Evolutionary conservation across 2,113 vertebrate genomes (phyloP), one percentile per base, ranked within the genome.

Genomic region (Microtus montanus): DNA sequence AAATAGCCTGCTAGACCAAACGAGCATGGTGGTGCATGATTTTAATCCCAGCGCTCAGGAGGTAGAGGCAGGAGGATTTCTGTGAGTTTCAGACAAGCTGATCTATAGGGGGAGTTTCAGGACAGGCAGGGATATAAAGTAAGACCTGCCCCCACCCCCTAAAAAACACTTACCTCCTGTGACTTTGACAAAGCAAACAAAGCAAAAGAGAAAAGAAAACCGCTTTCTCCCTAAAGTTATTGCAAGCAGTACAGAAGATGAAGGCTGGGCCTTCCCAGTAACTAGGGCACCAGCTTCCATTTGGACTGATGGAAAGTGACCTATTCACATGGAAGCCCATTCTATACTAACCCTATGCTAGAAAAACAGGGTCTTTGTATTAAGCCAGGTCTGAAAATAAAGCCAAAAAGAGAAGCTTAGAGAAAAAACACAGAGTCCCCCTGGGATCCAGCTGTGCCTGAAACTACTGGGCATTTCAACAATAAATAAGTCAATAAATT

Each of bases 311-410:
- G 17, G 17, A 79, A 10, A 12, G 30, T 20, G 47, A 49, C 52
- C 44, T 49, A 4, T 52, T 80, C 78, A 54, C 52, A 82, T 0
- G 1, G 70, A 83, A 88, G 47, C 3, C 75, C 17, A 52, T 20
- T 54, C 33, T 54, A 54, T 24, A 54, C 33, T 80, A n/a, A 80
- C 19, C 20, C 77, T 58, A 84, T 26, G 58, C 71, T 10, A 28
- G 58, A 75, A 58, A 58, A 82, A 38, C 35, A 26, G 52, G 52
- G 35, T 58, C 35, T 26, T 80, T 80, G 52, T n/a, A 58, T 58
- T 58, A 80, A 80, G 33, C 78, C 52, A 80, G 49, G 44, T 33
- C 47, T 70, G 9, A 95, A 35, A 74, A 92, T 71, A 92, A 92
- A 92, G 70, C 33, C 83, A 88, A 19, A 61, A 87, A 52, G n/a